phyloP scores from a whole-genome alignment of 2,888 invertebrate species.

The Lycaena phlaeas region DNA sequence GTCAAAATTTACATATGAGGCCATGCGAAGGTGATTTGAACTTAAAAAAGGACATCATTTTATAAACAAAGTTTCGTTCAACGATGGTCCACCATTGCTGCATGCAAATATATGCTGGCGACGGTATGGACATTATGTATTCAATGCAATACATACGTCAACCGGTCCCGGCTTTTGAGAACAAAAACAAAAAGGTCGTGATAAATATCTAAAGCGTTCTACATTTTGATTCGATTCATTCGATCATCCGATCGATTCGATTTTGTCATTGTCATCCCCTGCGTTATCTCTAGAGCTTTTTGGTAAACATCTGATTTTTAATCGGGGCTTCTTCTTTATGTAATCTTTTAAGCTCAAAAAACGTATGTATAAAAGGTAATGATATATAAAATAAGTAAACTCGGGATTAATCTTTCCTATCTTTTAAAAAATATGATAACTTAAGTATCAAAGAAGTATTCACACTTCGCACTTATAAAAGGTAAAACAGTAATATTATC shows the following conservation, averaged over 20 bases:
- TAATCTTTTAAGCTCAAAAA: no score
- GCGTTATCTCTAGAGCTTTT: no score
- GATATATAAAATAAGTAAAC: no score
- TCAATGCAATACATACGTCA: conserved; percentile 2
- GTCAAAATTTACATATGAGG: conserved; percentile 20
- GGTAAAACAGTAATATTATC: no score
- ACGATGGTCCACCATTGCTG: conserved; percentile 18
- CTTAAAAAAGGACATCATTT: conserved; percentile 17
- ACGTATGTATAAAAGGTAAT: no score
- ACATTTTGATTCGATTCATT: not conserved
- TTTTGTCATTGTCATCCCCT: no score
- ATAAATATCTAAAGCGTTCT: not conserved
- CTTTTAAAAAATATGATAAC: no score
- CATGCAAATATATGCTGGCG: conserved; percentile 8
- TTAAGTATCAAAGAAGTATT: no score
- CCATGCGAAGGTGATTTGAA: conserved; percentile 21
- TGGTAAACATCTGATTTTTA: no score
- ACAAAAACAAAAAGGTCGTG: not conserved
- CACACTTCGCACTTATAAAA: no score
- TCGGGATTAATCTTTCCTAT: no score
- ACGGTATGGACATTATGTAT: conserved; percentile 11
- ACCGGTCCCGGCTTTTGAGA: not conserved
- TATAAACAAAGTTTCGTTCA: conserved; percentile 17
- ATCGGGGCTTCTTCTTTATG: no score
- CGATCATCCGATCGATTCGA: not conserved